Conservation (phyloP, 2,888 invertebrate species). For the Amblyteles armatorius region DNA sequence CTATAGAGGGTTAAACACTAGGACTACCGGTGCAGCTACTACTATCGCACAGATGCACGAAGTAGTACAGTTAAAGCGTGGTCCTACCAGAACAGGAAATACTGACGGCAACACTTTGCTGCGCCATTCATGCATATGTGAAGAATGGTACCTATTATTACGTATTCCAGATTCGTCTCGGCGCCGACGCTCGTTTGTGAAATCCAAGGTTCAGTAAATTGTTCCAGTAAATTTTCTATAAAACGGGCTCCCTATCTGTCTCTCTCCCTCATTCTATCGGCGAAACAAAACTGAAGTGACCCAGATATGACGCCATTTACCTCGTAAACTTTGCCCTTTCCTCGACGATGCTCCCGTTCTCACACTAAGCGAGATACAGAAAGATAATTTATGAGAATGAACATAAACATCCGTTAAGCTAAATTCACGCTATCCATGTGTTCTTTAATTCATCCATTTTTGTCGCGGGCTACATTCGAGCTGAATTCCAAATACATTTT, state of each 20-base stretch:
- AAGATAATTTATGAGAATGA: not conserved
- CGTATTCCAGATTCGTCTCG: constrained; percentile 2
- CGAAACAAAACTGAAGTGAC: not conserved
- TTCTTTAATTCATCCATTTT: not conserved
- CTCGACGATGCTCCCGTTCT: not conserved
- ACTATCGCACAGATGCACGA: not conserved
- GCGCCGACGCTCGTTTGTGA: not conserved
- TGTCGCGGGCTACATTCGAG: not conserved
- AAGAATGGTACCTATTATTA: not conserved
- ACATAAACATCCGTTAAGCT: not conserved
- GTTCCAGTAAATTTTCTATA: not conserved
- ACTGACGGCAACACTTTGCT: not conserved
- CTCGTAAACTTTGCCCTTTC: constrained; percentile 3
- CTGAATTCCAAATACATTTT: not conserved
- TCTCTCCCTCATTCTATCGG: not conserved
- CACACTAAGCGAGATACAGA: not conserved
- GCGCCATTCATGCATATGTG: not conserved
- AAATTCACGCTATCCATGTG: not conserved
- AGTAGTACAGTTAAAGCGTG: not conserved
- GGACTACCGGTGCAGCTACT: not conserved
- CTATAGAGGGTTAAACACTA: not conserved
- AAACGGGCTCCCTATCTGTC: not conserved
- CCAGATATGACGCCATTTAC: not conserved
- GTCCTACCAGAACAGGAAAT: not conserved
- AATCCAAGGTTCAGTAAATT: not conserved